Base-by-base conservation (phyloP, 2,888 invertebrate genomes). In the Heliothis peltigera region DNA sequence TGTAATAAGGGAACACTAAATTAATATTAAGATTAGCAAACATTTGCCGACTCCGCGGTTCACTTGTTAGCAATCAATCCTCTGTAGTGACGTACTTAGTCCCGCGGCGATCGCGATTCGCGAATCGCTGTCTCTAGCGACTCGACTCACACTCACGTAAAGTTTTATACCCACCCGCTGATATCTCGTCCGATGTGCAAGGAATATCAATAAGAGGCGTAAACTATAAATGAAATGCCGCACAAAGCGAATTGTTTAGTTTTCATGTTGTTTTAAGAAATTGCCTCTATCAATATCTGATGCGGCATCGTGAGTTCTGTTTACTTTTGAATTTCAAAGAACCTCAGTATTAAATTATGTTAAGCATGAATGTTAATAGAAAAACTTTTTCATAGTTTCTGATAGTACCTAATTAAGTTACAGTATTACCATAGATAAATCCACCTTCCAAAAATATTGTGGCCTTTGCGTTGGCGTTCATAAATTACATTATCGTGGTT, bases 161-260 rank as follows among this genome's bases (percentile, higher is more conserved):
- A 88, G 86, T 88, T 89, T 89, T 89, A 89, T 91, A 91, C 87
- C 87, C 87, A 87, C 85, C 82, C 87, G 86, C 84, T 90, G 90
- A 90, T 90, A 91, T 87, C 88, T 88, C 80, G 76, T 76, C 70
- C 83, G 86, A 87, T 88, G 90, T 85, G 85, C 80, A 78, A 72
- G 76, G 91, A 92, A 92, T 92, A 91, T 87, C 90, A 92, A 92
- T 91, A 89, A 84, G 87, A 85, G 81, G 80, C 82, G 81, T 83
- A 85, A 89, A 88, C 87, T 87, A 87, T 84, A 89, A 88, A 89
- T 88, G 87, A 88, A 90, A 90, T 90, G 89, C 84, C 85, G 75
- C 77, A 78, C 82, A 77, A 85, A 80, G 84, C 82, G 85, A 84
- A 87, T 83, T 82, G 84, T 87, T 88, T 77, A 80, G 80, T 78